These are phyloP conservation scores for Apocheima hispidaria DNA, from an alignment of 2,888 invertebrate genomes.

Conservation along the genomic window DNA sequence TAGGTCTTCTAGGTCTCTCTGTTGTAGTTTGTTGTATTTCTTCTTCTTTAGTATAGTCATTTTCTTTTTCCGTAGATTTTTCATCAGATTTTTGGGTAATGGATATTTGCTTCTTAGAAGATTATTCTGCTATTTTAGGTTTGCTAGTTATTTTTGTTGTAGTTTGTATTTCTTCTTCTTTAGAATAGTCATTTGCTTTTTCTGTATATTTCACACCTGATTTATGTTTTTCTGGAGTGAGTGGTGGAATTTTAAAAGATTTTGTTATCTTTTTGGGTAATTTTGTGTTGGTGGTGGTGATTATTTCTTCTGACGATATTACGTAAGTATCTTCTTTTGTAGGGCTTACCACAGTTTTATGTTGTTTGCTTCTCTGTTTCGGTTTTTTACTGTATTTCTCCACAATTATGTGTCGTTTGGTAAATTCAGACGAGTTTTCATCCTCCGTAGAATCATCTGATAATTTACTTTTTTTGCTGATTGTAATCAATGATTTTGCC, in stretches of 20 bases:
- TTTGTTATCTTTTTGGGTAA: not conserved
- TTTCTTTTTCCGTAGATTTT: not conserved
- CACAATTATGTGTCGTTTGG: not conserved
- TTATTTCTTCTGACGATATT: not conserved
- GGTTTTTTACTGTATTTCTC: not conserved
- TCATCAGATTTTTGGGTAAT: not conserved
- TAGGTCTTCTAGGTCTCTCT: not conserved
- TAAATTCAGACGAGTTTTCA: not conserved
- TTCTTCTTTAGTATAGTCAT: not conserved
- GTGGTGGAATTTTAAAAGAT: not conserved
- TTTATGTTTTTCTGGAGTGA: no score
- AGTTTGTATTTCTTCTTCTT: no score
- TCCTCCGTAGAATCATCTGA: not conserved
- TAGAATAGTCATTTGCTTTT: no score
- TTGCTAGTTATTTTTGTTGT: no score
- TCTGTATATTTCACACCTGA: no score
- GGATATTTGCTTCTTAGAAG: not conserved
- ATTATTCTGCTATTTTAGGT: not conserved
- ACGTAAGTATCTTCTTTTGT: not conserved
- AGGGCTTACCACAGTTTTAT: not conserved
- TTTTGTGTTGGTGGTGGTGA: not conserved
- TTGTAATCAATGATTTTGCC: not conserved
- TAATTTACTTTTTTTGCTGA: not conserved
- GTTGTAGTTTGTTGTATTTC: not conserved
- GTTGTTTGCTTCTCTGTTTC: not conserved